Base-by-base conservation (phyloP, 1,140 invertebrate genomes). In the Myzus persicae region DNA sequence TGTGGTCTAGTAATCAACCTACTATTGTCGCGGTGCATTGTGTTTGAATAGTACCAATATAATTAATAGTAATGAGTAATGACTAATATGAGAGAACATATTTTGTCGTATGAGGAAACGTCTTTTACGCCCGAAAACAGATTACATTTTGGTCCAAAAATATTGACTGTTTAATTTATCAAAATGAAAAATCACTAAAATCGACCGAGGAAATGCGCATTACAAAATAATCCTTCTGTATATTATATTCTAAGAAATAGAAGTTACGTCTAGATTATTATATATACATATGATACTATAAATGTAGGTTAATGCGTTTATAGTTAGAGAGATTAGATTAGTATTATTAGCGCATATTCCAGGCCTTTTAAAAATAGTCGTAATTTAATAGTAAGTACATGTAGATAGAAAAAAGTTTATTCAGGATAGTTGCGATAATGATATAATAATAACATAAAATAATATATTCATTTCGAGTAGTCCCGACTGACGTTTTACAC, bases 241-340 rank as follows among this genome's bases (percentile, higher is more conserved):
- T n/a, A 59, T 67, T 67, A 11, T n/a, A 76, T n/a, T 76, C 31
- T 76, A 18, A 5, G 59, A n/a, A 76, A 76, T n/a, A 76, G 4
- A 76, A 76, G 31, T n/a, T 76, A 20, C n/a, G 59, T n/a, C n/a
- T n/a, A 67, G 0, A 26, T 26, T 26, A 67, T 67, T n/a, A 67
- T 18, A 59, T 18, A 14, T 18, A 18, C 36, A 76, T 1, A 14
- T n/a, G 1, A n/a, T n/a, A 76, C 18, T 76, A 76, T 18, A 76
- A n/a, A 76, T 76, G 59, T 76, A 82, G 76, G 76, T 82, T 82
- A 38, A 22, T 82, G n/a, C n/a, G 76, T 82, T 24, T 38, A 81
- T 38, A 82, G 76, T 82, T 82, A 22, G 20, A 38, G 36, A 0
- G 36, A 82, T 82, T 82, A 82, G 36, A 82, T 82, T 38, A 82